Evolutionary conservation across 2,888 invertebrate genomes (phyloP).

Genomic region (Physocephala rufipes): DNA sequence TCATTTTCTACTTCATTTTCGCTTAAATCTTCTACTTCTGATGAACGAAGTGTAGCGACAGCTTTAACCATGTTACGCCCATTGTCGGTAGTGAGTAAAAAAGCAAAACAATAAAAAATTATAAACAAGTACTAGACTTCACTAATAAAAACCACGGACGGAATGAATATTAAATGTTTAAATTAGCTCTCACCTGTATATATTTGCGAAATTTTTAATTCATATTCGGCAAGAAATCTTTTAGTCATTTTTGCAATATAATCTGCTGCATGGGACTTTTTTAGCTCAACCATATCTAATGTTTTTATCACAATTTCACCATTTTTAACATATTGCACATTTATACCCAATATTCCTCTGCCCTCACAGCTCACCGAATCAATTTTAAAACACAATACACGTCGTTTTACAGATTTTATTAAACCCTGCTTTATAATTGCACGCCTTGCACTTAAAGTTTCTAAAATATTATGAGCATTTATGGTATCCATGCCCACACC

Average conservation of each 20-base stretch:
- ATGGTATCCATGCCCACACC: not conserved
- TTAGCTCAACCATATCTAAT: slow-evolving; percentile 17
- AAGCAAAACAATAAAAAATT: no score
- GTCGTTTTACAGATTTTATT: slow-evolving; percentile 3
- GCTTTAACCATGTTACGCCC: not conserved
- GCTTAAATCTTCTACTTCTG: slow-evolving; percentile 1
- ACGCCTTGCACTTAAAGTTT: slow-evolving; percentile 1
- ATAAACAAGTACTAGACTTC: no score
- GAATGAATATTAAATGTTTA: no score
- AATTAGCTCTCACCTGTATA: slow-evolving; percentile 12
- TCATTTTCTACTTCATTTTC: not conserved
- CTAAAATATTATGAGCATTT: not conserved
- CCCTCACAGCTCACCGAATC: slow-evolving; percentile 11
- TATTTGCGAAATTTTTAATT: slow-evolving; percentile 11
- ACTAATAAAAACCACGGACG: no score
- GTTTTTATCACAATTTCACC: slow-evolving; percentile 6
- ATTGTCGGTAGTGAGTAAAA: not conserved
- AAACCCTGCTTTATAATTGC: not conserved
- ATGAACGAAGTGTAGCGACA: not conserved
- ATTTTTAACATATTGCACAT: slow-evolving; percentile 4
- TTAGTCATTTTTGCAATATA: slow-evolving; percentile 3
- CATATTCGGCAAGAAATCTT: slow-evolving; percentile 10
- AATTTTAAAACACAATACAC: slow-evolving; percentile 18
- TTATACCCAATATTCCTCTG: slow-evolving; percentile 11
- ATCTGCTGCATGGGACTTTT: not conserved